Percentiles rank a stretch among this genome's conserved stretches.
phyloP scores from a whole-genome alignment of 2,797 vertebrate species.

The Sparidentex hasta region DNA sequence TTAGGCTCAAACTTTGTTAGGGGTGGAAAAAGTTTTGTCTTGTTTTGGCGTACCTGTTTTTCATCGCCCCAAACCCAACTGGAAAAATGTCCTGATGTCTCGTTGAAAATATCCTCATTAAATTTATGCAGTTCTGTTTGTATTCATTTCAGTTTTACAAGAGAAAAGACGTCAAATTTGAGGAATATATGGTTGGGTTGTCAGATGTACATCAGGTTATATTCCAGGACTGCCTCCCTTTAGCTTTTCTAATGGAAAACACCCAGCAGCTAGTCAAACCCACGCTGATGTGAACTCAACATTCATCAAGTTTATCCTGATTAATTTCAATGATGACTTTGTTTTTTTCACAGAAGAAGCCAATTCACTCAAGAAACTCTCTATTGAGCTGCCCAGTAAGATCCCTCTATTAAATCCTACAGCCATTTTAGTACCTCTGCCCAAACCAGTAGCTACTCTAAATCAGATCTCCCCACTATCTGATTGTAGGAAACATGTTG shows the following conservation, averaged over 20 bases:
- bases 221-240: neutral
- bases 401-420: conserved; percentile 69
- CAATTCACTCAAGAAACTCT: conserved; percentile 87
- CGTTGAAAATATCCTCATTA: no score
- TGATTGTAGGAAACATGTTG: conserved; percentile 68
- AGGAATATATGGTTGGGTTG: neutral
- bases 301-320: conserved; percentile 42
- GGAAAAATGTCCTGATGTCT: no score
- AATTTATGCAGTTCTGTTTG: no score
- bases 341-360: conserved; percentile 87
- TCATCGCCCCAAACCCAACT: no score
- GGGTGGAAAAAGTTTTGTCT: no score
- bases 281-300: conserved; percentile 5
- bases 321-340: conserved; percentile 77
- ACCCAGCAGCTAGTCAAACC: conserved; percentile 5
- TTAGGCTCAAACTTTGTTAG: no score
- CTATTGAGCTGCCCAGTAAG: conserved; percentile 90
- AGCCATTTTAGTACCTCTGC: conserved; percentile 58
- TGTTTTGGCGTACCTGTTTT: no score
- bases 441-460: conserved; percentile 48
- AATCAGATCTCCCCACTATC: conserved; percentile 49
- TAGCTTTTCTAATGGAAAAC: conserved; percentile 10
- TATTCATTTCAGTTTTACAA: neutral
- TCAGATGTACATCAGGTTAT: neutral
- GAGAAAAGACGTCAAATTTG: neutral